phyloP scores from a whole-genome alignment of 2,888 invertebrate genomes.

The Hetaerina titia region DNA sequence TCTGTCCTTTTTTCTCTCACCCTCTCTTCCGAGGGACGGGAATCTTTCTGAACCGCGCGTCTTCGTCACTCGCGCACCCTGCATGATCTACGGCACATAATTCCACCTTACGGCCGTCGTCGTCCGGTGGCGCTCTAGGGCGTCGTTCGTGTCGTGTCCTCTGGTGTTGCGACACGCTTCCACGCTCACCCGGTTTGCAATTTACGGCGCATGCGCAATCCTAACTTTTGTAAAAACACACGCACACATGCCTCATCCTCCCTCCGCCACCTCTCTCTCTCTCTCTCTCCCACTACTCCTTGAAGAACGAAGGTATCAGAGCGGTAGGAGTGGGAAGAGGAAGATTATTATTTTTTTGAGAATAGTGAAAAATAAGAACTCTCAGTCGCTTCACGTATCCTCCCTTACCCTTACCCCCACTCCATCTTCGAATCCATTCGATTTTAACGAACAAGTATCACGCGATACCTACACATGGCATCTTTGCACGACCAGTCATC shows the following conservation, averaged over 20 bases:
- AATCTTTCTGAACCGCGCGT: neutral
- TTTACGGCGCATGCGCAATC: constrained; percentile 54
- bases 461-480: constrained; percentile 38
- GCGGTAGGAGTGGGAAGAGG: neutral
- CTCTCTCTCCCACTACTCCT: neutral
- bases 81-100: neutral
- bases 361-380: neutral
- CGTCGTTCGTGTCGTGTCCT: constrained; percentile 46
- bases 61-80: neutral
- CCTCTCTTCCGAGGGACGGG: neutral
- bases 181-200: constrained; percentile 35
- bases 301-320: neutral
- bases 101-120: neutral
- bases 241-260: neutral
- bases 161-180: constrained; percentile 56
- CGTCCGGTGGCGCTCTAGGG: constrained; percentile 53
- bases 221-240: neutral
- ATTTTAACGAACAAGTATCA: constrained; percentile 48
- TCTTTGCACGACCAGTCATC: constrained; percentile 10
- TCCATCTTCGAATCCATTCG: neutral
- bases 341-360: neutral
- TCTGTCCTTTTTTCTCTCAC: neutral
- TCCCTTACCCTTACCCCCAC: neutral
- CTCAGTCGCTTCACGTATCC: neutral
- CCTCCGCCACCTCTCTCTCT: neutral